Conservation (phyloP, 2,888 invertebrate genomes). For the Encarsia formosa region DNA sequence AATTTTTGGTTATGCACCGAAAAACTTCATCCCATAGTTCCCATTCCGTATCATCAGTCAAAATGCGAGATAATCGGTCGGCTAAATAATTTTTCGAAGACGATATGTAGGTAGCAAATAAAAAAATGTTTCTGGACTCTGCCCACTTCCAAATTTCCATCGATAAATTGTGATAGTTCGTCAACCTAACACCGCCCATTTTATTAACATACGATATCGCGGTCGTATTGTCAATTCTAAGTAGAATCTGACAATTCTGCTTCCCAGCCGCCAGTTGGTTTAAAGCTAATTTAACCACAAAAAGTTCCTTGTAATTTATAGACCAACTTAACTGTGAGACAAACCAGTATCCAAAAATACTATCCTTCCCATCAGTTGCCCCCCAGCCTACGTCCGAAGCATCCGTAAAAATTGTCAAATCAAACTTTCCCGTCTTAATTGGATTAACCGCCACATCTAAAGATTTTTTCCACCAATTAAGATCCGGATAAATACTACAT, state of each 20-base stretch:
- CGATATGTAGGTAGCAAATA: too few species aligned
- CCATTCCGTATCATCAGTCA: constrained; percentile 29
- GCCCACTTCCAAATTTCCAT: constrained; percentile 27
- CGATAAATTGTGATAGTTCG: constrained; percentile 22
- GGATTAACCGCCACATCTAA: not conserved
- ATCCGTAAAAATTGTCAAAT: constrained; percentile 7
- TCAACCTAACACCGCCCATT: constrained; percentile 28
- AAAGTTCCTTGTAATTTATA: not conserved
- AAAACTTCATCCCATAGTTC: constrained; percentile 14
- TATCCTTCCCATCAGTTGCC: not conserved
- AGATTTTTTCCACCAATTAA: not conserved
- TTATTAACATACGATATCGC: constrained; percentile 28
- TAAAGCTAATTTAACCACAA: not conserved
- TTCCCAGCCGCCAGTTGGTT: not conserved
- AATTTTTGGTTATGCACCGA: constrained; percentile 10
- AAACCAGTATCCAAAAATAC: not conserved
- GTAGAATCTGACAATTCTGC: not conserved
- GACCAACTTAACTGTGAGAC: not conserved
- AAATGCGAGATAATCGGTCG: constrained; percentile 20
- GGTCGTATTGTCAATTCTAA: constrained; percentile 28
- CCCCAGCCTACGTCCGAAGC: constrained; percentile 16
- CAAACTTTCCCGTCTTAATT: not conserved
- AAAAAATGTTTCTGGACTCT: constrained; percentile 21
- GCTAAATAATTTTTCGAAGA: constrained; percentile 24
- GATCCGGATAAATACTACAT: not conserved